These are phyloP conservation scores for Heliornis fulica DNA, from an alignment of 2,113 vertebrate species.

Conservation along the genomic window DNA sequence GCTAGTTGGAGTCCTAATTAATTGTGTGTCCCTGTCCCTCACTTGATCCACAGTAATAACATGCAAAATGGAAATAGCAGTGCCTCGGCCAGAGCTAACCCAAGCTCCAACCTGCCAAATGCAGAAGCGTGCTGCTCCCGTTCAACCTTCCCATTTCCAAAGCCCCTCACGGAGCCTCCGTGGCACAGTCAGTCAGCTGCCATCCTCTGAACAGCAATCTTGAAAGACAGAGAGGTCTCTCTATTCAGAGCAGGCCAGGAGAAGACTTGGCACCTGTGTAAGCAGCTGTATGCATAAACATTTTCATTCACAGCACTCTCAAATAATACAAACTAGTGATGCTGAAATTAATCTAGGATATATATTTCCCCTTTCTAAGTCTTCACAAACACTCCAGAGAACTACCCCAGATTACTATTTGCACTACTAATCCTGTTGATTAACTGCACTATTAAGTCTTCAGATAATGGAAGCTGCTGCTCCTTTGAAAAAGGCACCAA, in stretches of 20 bases:
- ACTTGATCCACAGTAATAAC: neutral
- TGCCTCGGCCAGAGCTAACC: neutral
- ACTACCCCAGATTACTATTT: neutral
- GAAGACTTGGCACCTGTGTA: neutral
- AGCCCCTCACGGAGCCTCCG: neutral
- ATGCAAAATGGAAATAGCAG: constrained; percentile 6
- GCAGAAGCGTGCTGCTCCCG: neutral
- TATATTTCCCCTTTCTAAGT: neutral
- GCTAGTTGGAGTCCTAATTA: neutral
- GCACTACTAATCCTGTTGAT: neutral
- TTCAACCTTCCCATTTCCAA: neutral
- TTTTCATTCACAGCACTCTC: neutral
- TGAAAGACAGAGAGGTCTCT: neutral
- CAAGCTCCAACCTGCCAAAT: neutral
- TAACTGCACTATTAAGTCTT: neutral
- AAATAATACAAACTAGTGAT: neutral
- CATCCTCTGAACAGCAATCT: neutral
- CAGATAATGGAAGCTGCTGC: neutral
- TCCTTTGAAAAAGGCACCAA: neutral
- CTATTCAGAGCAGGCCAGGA: neutral
- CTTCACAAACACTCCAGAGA: neutral
- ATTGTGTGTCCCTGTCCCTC: neutral
- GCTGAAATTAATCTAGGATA: neutral
- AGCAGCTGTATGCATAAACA: neutral
- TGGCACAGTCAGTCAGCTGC: neutral